Evolutionary conservation across 2,888 invertebrate species (phyloP), one percentile per base, ranked within the genome.

Genomic region (Pilophorus perplexus): DNA sequence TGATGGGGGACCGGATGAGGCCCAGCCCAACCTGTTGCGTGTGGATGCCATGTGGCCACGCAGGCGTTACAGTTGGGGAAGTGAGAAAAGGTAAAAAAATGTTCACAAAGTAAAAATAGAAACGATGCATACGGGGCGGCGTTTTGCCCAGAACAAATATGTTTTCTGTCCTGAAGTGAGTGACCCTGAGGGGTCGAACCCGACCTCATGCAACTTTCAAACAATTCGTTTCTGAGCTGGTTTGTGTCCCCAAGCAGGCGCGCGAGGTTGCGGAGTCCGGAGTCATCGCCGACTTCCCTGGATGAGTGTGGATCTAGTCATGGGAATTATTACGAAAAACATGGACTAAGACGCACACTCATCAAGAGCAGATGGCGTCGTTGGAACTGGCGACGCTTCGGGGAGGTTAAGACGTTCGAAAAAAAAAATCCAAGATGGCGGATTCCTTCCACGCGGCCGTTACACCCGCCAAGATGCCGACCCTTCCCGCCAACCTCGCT

Each of bases 221-320:
- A 59, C 38, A 38, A 25, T 48, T 59, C 42, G 59, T 59, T n/a
- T 59, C 59, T 59, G 42, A 42, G 59, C 59, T 42, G n/a, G 18
- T 14, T n/a, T n/a, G n/a, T n/a, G n/a, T n/a, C n/a, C n/a, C n/a
- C n/a, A n/a, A n/a, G n/a, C n/a, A n/a, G n/a, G n/a, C n/a, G n/a
- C n/a, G n/a, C n/a, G n/a, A n/a, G n/a, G n/a, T n/a, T n/a, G n/a
- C n/a, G n/a, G n/a, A n/a, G n/a, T n/a, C n/a, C n/a, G n/a, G n/a
- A n/a, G n/a, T n/a, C n/a, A n/a, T n/a, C n/a, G n/a, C n/a, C n/a
- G n/a, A 6, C 59, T 54, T 44, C 69, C 57, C 64, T 69, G 69
- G 69, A 69, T 69, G 69, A 69, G 69, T 69, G 69, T 67, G 69
- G 69, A 69, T 69, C 69, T 69, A 69, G 69, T 69, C 69, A 69